Evolutionary conservation across 1,140 invertebrate genomes (phyloP).

Genomic region (Trichomalopsis sarcophagae): DNA sequence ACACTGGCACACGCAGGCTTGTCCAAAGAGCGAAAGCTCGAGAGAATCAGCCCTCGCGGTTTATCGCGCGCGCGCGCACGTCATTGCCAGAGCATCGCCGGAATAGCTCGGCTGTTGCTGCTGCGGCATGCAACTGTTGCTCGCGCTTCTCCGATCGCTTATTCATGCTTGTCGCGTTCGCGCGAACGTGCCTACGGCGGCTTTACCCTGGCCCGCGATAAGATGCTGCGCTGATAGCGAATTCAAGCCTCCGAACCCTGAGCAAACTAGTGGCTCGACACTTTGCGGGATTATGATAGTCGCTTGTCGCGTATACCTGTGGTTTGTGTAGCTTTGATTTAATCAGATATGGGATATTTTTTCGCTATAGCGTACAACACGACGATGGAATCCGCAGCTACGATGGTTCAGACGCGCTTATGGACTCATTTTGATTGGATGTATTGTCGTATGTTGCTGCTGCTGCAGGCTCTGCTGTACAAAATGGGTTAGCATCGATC

Average conservation of each 20-base stretch:
- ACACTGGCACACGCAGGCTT: background rate
- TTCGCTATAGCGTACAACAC: no score
- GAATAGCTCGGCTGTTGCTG: background rate
- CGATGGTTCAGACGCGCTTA: background rate
- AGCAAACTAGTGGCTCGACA: background rate
- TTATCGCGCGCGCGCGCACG: slow-evolving; percentile 28
- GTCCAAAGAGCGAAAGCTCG: background rate
- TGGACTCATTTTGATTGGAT: background rate
- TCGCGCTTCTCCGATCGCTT: slow-evolving; percentile 23
- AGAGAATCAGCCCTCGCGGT: slow-evolving; percentile 8
- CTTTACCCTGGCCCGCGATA: slow-evolving; percentile 9
- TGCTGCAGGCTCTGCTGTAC: background rate
- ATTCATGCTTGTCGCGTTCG: slow-evolving; percentile 36
- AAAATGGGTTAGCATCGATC: slow-evolving; percentile 1
- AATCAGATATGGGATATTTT: background rate
- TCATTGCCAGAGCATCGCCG: slow-evolving; percentile 6
- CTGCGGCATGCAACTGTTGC: background rate
- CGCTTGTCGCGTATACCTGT: no score
- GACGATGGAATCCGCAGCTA: background rate
- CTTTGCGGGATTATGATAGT: background rate
- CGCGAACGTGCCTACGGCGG: slow-evolving; percentile 1
- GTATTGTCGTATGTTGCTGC: background rate
- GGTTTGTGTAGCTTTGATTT: background rate
- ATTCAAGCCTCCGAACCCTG: background rate
- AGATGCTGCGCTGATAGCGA: slow-evolving; percentile 23